Evolutionary conservation across 2,888 invertebrate species (phyloP).

Genomic region (Fabriciana adippe): DNA sequence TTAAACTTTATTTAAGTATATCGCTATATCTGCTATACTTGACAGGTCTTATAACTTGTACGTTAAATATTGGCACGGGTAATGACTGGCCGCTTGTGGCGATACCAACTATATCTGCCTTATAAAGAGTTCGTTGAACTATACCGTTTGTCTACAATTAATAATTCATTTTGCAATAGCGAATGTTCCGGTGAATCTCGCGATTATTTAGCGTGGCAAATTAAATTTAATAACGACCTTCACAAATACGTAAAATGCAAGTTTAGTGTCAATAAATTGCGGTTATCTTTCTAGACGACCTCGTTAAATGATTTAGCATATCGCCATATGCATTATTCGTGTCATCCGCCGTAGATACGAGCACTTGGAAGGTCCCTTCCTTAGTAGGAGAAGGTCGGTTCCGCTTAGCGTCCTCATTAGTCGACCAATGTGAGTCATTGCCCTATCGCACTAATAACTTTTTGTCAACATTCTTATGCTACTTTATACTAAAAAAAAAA

Average conservation of each 20-base stretch:
- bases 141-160: conserved; percentile 68
- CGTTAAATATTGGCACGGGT: conserved; percentile 37
- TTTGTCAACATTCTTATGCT: conserved; percentile 31
- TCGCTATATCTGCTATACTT: not conserved
- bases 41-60: conserved; percentile 6
- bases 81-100: conserved; percentile 46
- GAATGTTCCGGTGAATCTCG: conserved; percentile 31
- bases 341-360: conserved; percentile 24
- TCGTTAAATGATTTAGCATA: conserved; percentile 26
- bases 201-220: conserved; percentile 27
- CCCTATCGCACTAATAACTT: conserved; percentile 34
- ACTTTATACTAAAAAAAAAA: conserved; percentile 8
- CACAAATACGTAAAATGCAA: conserved; percentile 6
- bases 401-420: conserved; percentile 54
- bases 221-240: conserved; percentile 19
- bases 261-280: conserved; percentile 16
- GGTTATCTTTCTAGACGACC: conserved; percentile 20
- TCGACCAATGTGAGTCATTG: conserved; percentile 53
- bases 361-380: conserved; percentile 42
- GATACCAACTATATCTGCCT: conserved; percentile 45
- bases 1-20: not conserved
- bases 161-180: conserved; percentile 66
- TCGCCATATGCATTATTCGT: conserved; percentile 30
- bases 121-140: conserved; percentile 60
- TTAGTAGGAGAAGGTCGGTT: conserved; percentile 51